Conservation (phyloP, 2,113 vertebrate species). For the Aramus guarauna region DNA sequence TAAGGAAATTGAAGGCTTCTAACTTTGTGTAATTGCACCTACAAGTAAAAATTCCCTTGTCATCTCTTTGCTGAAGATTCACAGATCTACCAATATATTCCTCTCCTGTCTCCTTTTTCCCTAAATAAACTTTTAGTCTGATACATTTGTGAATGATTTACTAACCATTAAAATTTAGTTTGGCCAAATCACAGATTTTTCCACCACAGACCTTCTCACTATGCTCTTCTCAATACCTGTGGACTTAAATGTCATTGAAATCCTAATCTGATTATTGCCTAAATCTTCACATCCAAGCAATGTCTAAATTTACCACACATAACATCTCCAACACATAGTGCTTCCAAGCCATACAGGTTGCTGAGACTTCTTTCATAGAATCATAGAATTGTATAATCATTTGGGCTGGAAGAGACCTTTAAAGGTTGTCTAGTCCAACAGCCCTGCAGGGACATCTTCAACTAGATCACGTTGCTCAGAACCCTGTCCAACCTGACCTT, state of each 20-base stretch:
- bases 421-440: background rate
- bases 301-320: background rate
- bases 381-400: background rate
- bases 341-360: background rate
- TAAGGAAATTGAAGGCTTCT: background rate
- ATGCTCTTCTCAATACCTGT: background rate
- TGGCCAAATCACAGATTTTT: background rate
- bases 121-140: background rate
- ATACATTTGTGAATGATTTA: background rate
- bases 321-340: background rate
- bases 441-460: background rate
- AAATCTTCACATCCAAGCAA: background rate
- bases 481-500: background rate
- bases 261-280: background rate
- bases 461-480: background rate
- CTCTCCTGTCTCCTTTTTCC: background rate
- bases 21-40: background rate
- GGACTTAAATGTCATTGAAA: background rate
- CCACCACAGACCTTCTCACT: background rate
- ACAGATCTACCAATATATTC: background rate
- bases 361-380: background rate
- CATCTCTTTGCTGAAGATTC: background rate
- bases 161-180: background rate
- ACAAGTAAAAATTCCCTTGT: background rate
- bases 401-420: background rate